Evolutionary conservation across 2,888 invertebrate species (phyloP).

Genomic region (Pogonocherus hispidulus): DNA sequence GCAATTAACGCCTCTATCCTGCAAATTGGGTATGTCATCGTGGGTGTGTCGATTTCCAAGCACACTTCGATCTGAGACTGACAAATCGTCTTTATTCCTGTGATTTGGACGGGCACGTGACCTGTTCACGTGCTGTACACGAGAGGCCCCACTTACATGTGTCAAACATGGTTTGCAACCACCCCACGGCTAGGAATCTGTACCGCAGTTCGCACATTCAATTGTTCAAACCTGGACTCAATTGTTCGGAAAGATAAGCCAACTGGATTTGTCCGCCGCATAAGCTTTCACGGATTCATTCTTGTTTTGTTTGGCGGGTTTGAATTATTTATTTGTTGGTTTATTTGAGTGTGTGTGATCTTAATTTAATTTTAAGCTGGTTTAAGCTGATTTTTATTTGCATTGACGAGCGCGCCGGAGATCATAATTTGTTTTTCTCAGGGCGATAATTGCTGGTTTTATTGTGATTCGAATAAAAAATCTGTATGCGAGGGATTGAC

Average conservation of each 20-base stretch:
- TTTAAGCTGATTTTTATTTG: constrained; percentile 46
- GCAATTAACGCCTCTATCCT: constrained; percentile 29
- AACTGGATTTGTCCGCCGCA: constrained; percentile 61
- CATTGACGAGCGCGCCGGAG: constrained; percentile 27
- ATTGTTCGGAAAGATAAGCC: constrained; percentile 68
- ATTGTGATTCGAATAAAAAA: neutral
- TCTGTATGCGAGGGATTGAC: no score
- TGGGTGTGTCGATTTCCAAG: constrained; percentile 60
- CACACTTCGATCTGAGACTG: constrained; percentile 55
- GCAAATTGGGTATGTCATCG: constrained; percentile 42
- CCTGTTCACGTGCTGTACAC: constrained; percentile 57
- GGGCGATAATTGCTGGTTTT: constrained; percentile 34
- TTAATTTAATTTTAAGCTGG: constrained; percentile 61
- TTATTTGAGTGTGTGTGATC: constrained; percentile 56
- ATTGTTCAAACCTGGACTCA: constrained; percentile 50
- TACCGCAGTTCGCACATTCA: constrained; percentile 11
- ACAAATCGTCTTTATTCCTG: constrained; percentile 59
- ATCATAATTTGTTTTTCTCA: constrained; percentile 54
- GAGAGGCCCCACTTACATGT: constrained; percentile 67
- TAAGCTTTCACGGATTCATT: constrained; percentile 51
- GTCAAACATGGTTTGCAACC: constrained; percentile 64
- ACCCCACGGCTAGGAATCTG: constrained; percentile 37
- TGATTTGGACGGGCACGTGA: constrained; percentile 60
- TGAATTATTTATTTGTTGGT: constrained; percentile 65
- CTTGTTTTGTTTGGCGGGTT: constrained; percentile 59